phyloP scores from a whole-genome alignment of 2,113 vertebrate species.

The Acrocephalus kingi region DNA sequence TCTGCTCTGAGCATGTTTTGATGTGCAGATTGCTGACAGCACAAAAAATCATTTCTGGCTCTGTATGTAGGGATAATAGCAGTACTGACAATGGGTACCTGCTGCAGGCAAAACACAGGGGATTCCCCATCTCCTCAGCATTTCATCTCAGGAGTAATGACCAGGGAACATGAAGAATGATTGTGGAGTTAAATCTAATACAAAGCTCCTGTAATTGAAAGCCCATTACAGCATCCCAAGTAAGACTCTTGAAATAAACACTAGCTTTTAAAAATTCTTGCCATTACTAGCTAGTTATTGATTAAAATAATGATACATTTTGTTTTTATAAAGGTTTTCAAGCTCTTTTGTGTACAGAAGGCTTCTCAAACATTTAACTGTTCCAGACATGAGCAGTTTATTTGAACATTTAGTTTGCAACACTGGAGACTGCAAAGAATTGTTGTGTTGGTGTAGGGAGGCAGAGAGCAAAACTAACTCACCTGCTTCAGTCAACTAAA shows the following conservation, averaged over 20 bases:
- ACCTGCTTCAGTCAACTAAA: not conserved
- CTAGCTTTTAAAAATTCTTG: not conserved
- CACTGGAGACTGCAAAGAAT: not conserved
- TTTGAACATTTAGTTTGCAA: not conserved
- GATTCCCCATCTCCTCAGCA: not conserved
- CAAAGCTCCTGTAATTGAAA: not conserved
- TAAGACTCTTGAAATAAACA: not conserved
- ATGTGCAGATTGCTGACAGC: constrained; percentile 35
- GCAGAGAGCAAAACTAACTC: not conserved
- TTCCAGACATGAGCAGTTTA: not conserved
- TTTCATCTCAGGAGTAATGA: not conserved
- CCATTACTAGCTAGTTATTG: not conserved
- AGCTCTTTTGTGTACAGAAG: not conserved
- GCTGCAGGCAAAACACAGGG: constrained; percentile 19
- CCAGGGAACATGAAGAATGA: not conserved
- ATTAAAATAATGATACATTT: not conserved
- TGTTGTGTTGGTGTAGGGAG: not conserved
- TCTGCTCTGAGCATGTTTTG: constrained; percentile 29
- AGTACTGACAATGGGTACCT: not conserved
- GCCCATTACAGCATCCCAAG: not conserved
- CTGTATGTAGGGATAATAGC: not conserved
- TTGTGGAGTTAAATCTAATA: not conserved
- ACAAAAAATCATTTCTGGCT: constrained; percentile 14
- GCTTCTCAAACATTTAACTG: not conserved
- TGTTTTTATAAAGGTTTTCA: not conserved